Conservation (phyloP, 2,797 vertebrate species). For the Coreius guichenoti region DNA sequence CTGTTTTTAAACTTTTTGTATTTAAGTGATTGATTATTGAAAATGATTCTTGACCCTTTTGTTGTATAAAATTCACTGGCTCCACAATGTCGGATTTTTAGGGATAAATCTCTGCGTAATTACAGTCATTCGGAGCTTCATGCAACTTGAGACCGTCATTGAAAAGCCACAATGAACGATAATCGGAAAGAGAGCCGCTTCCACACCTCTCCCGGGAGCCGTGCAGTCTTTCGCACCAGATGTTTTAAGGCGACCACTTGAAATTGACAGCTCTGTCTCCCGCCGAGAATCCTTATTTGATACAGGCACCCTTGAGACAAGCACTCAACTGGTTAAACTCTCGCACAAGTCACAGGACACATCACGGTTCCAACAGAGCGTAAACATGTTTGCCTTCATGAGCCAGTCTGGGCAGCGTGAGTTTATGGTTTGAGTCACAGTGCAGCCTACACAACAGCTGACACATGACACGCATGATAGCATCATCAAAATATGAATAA, state of each 20-base stretch:
- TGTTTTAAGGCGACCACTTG: slow-evolving; percentile 28
- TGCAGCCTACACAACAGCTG: slow-evolving; percentile 32
- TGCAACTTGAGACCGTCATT: slow-evolving; percentile 26
- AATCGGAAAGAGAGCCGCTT: neutral
- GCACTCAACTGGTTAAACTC: slow-evolving; percentile 24
- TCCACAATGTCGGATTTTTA: neutral
- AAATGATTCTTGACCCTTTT: neutral
- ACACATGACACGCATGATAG: slow-evolving; percentile 3
- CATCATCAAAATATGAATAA: neutral
- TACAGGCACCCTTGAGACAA: neutral
- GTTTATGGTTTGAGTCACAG: slow-evolving; percentile 26
- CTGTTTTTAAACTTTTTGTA: neutral
- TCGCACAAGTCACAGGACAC: slow-evolving; percentile 9
- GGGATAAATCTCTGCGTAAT: neutral
- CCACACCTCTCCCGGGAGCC: slow-evolving; percentile 20
- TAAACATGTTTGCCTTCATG: slow-evolving; percentile 30
- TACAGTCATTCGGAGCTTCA: slow-evolving; percentile 18
- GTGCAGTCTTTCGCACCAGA: neutral
- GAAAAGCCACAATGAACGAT: slow-evolving; percentile 2
- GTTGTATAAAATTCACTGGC: neutral
- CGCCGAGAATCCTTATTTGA: neutral
- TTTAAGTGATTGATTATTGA: neutral
- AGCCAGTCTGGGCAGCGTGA: neutral
- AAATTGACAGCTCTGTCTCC: slow-evolving; percentile 38
- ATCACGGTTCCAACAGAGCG: neutral